Percentiles rank a stretch among this genome's conserved stretches.
These are phyloP conservation scores for Drosophila anomelani DNA, from an alignment of 2,888 invertebrate species.

Conservation along the genomic window DNA sequence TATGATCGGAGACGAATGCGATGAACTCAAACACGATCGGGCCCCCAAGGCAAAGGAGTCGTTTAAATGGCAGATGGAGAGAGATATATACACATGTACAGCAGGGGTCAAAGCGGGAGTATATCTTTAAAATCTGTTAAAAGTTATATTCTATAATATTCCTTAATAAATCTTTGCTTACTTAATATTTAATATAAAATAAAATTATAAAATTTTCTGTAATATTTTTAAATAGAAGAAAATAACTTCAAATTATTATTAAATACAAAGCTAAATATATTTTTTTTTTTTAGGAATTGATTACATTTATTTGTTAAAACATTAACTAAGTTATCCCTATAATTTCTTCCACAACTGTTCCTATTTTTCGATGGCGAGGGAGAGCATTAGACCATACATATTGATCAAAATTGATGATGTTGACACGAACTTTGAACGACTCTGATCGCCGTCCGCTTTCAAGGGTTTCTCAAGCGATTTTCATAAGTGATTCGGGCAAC, in stretches of 20 bases:
- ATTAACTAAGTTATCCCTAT: too few species aligned
- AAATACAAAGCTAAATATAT: too few species aligned
- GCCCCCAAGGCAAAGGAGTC: slow-evolving; percentile 63
- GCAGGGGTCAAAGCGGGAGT: slow-evolving; percentile 18
- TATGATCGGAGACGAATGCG: slow-evolving; percentile 68
- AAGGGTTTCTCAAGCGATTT: slow-evolving; percentile 62
- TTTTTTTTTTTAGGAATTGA: too few species aligned
- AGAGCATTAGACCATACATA: slow-evolving; percentile 63
- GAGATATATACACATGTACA: slow-evolving; percentile 18
- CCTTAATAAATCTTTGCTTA: too few species aligned
- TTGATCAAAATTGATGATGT: slow-evolving; percentile 81
- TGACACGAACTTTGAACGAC: slow-evolving; percentile 80
- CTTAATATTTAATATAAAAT: too few species aligned
- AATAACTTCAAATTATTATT: too few species aligned
- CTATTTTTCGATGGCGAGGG: slow-evolving; percentile 13
- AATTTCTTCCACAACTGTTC: slow-evolving; percentile 21
- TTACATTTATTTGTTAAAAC: too few species aligned
- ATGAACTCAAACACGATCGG: slow-evolving; percentile 68
- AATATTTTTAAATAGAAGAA: too few species aligned
- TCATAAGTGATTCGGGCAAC: slow-evolving; percentile 50
- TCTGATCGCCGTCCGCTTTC: slow-evolving; percentile 55
- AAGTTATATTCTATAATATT: background rate
- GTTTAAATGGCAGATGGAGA: slow-evolving; percentile 57
- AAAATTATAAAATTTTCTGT: too few species aligned
- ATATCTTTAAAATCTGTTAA: too few species aligned